These are phyloP conservation scores for Choloepus didactylus DNA, from an alignment of 2,797 vertebrate genomes.

Conservation along the genomic window DNA sequence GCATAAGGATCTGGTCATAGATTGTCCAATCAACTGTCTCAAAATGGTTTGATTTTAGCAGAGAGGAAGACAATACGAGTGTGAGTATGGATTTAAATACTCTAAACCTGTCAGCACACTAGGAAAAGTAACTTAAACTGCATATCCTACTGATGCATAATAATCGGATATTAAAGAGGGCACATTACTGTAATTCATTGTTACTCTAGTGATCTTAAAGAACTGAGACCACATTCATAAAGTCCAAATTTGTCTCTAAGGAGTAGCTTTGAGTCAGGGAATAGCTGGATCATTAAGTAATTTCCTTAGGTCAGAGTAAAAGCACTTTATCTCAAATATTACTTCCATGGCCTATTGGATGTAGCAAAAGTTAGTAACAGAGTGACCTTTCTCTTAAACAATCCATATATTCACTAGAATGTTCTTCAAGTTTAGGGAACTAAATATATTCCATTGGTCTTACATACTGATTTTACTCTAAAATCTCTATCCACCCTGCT, in stretches of 20 bases:
- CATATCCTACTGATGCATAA: neutral
- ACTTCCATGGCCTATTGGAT: conserved; percentile 23
- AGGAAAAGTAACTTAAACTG: conserved; percentile 47
- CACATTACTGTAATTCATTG: conserved; percentile 62
- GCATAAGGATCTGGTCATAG: neutral
- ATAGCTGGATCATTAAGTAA: conserved; percentile 76
- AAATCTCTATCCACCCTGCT: neutral
- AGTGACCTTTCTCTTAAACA: conserved; percentile 72
- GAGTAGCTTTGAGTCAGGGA: conserved; percentile 54
- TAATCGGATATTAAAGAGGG: conserved; percentile 59
- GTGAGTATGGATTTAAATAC: conserved; percentile 18
- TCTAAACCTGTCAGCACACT: neutral
- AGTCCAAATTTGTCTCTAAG: conserved; percentile 66
- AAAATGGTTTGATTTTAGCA: neutral
- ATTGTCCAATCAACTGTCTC: neutral
- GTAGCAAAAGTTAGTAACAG: conserved; percentile 7
- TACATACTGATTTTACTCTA: conserved; percentile 54
- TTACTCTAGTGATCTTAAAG: conserved; percentile 69
- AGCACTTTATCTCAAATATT: conserved; percentile 70
- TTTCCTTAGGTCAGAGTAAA: conserved; percentile 73
- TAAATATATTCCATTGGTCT: conserved; percentile 20
- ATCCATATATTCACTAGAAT: conserved; percentile 48
- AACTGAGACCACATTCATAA: conserved; percentile 75
- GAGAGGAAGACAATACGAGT: neutral
- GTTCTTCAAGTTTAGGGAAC: conserved; percentile 33